These are phyloP conservation scores for Phengaris arion DNA, from an alignment of 2,888 invertebrate species.

Conservation along the genomic window DNA sequence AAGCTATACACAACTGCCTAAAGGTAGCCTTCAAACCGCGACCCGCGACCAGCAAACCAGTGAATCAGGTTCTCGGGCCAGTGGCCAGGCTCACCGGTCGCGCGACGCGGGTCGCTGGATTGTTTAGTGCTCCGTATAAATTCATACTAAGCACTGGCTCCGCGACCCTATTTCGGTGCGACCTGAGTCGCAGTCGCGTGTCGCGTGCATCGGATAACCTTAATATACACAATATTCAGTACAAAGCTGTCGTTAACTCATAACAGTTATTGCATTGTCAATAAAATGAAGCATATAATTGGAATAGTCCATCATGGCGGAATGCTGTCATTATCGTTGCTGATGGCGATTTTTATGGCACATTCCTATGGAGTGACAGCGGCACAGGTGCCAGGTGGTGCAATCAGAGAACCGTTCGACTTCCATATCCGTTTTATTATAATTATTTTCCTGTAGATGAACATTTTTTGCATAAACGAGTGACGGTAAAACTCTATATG, in stretches of 20 bases:
- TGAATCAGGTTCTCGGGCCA: too few relatives aligned
- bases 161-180: too few relatives aligned
- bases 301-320: conserved; percentile 35
- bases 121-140: too few relatives aligned
- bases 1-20: too few relatives aligned
- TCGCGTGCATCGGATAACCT: too few relatives aligned
- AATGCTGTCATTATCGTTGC: conserved; percentile 43
- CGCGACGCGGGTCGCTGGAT: too few relatives aligned
- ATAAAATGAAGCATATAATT: conserved; percentile 38
- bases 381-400: conserved; percentile 4
- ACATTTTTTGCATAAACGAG: neutral
- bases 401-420: conserved; percentile 29
- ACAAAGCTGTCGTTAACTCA: neutral
- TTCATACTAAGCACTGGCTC: too few relatives aligned
- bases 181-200: too few relatives aligned
- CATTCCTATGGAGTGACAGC: conserved; percentile 41
- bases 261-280: conserved; percentile 39
- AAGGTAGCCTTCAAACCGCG: too few relatives aligned
- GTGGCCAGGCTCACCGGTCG: too few relatives aligned
- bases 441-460: neutral
- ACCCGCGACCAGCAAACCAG: too few relatives aligned
- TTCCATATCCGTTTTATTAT: conserved; percentile 29
- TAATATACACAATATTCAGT: neutral
- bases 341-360: conserved; percentile 43
- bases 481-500: neutral